A percentile compares a stretch with the other conserved stretches of the same genome.
These are phyloP conservation scores for Colostygia pectinataria DNA, from an alignment of 2,888 invertebrate genomes.

Conservation along the genomic window DNA sequence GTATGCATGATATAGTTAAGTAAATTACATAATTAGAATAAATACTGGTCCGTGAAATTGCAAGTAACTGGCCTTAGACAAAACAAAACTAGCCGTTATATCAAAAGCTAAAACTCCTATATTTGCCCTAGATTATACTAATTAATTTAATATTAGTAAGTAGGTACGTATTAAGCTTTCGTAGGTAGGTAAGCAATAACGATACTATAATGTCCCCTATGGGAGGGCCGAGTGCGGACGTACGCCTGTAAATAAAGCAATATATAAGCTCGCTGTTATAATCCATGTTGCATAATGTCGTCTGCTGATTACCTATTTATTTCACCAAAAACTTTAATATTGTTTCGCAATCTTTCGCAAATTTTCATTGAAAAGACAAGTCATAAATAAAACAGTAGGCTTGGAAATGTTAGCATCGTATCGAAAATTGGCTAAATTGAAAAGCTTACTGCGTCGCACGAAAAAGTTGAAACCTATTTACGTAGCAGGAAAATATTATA, in stretches of 20 bases:
- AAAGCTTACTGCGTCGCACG: conserved; percentile 2
- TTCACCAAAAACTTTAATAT: no score
- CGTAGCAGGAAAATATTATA: conserved; percentile 15
- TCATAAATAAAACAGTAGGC: neutral
- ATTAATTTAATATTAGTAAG: no score
- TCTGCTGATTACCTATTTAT: no score
- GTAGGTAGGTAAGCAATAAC: neutral
- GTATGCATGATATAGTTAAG: no score
- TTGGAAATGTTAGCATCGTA: neutral
- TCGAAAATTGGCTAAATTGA: conserved; percentile 10
- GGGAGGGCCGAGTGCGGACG: neutral
- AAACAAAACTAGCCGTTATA: no score
- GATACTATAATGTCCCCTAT: neutral
- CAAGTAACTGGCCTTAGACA: no score
- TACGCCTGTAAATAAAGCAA: conserved; percentile 1
- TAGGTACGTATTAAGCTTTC: neutral
- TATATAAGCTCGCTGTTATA: neutral
- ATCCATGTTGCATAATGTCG: neutral
- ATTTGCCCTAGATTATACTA: no score
- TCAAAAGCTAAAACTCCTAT: no score
- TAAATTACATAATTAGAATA: no score
- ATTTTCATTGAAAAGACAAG: no score
- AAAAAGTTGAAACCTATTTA: conserved; percentile 13
- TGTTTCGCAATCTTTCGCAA: no score
- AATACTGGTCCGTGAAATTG: no score